These are phyloP conservation scores for Hydropsyche betteni DNA, from an alignment of 2,888 invertebrate species.

Conservation along the genomic window DNA sequence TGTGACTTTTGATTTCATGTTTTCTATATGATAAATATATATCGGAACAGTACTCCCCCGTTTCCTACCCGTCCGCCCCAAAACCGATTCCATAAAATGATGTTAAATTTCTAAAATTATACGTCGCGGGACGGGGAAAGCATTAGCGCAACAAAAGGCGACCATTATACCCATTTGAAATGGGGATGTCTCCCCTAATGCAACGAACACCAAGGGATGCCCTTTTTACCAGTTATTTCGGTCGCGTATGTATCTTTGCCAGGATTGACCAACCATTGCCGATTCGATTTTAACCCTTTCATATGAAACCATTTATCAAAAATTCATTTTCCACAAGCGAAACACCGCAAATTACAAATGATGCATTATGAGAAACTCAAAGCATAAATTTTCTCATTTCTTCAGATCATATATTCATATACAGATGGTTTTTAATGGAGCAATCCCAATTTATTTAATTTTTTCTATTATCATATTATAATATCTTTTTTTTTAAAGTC, in stretches of 20 bases:
- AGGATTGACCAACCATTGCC: constrained; percentile 14
- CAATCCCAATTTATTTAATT: no score
- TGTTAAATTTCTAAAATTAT: constrained; percentile 52
- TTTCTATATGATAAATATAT: neutral
- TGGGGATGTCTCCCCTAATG: constrained; percentile 48
- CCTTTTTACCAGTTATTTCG: constrained; percentile 49
- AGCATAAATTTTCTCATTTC: no score
- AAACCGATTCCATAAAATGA: constrained; percentile 44
- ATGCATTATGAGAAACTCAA: no score
- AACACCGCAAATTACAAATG: no score
- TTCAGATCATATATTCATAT: no score
- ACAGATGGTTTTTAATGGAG: no score
- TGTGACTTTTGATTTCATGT: no score
- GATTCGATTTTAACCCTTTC: constrained; percentile 14
- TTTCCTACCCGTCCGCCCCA: constrained; percentile 18
- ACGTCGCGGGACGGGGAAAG: constrained; percentile 49
- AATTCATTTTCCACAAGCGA: no score
- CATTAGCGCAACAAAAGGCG: constrained; percentile 52
- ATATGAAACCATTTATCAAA: no score
- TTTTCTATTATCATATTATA: no score
- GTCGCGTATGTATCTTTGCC: constrained; percentile 32
- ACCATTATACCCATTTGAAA: constrained; percentile 49
- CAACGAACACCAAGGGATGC: constrained; percentile 46
- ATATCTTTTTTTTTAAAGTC: no score
- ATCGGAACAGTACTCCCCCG: constrained; percentile 3